Percentiles rank a stretch among this genome's conserved stretches.
Evolutionary conservation across 2,797 vertebrate species (phyloP).

Genomic region (Ciconia nigra): DNA sequence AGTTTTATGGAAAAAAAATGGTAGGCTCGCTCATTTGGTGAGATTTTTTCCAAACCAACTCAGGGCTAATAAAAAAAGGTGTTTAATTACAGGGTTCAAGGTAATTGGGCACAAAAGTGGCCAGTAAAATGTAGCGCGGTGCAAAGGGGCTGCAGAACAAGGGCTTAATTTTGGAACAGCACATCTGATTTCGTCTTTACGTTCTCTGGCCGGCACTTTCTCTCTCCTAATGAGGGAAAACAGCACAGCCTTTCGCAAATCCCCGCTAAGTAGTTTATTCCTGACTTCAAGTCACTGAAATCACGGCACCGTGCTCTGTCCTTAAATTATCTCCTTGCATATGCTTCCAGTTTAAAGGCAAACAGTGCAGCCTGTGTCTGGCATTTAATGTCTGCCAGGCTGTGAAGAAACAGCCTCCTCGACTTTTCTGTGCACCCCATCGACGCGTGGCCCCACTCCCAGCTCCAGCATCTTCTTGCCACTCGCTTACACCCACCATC

Average conservation of each 20-base stretch:
- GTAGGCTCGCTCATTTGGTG: background rate
- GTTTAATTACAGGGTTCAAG: background rate
- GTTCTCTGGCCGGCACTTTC: background rate
- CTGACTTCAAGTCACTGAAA: background rate
- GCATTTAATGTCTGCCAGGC: background rate
- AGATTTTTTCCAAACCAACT: slow-evolving; percentile 23
- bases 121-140: background rate
- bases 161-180: background rate
- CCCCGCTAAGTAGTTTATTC: background rate
- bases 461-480: background rate
- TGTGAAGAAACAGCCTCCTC: background rate
- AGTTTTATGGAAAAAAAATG: background rate
- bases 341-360: background rate
- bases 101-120: slow-evolving; percentile 11
- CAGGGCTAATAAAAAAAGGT: slow-evolving; percentile 7
- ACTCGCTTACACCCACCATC: accelerated
- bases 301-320: background rate
- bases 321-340: background rate
- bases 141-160: background rate
- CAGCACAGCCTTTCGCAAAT: background rate
- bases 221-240: background rate
- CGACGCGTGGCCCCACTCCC: accelerated
- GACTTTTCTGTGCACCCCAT: background rate
- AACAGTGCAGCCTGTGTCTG: background rate
- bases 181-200: background rate